These are phyloP conservation scores for Hoplodrina ambigua DNA, from an alignment of 2,888 invertebrate species.

Conservation along the genomic window DNA sequence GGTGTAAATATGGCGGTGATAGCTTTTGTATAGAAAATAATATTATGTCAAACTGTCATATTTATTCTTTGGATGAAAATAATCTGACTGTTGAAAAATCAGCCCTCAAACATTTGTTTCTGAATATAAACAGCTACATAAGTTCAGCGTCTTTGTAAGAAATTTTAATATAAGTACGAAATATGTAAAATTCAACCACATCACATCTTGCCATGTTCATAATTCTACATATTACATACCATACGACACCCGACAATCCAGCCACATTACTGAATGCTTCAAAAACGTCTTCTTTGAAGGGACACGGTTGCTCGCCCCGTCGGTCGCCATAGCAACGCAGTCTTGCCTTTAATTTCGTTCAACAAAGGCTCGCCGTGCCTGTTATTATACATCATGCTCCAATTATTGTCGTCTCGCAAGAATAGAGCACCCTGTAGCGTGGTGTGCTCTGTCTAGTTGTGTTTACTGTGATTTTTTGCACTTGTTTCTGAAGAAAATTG, in stretches of 20 bases:
- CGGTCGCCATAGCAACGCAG: constrained; percentile 70
- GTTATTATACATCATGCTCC: constrained; percentile 80
- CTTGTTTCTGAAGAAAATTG: background rate
- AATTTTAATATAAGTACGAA: background rate
- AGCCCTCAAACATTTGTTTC: too few species aligned
- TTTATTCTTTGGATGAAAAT: too few species aligned
- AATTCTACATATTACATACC: background rate
- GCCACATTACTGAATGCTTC: constrained; percentile 22
- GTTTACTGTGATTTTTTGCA: constrained; percentile 34
- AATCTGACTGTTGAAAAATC: too few species aligned
- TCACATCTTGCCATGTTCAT: background rate
- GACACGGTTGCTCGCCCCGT: constrained; percentile 52
- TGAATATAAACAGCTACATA: too few species aligned
- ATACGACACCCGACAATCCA: constrained; percentile 7
- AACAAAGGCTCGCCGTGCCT: constrained; percentile 73
- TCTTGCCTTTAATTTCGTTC: constrained; percentile 77
- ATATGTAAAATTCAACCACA: background rate
- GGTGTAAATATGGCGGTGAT: too few species aligned
- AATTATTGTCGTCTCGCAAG: constrained; percentile 77
- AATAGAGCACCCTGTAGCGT: constrained; percentile 66
- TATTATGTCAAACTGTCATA: too few species aligned
- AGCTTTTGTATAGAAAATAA: too few species aligned
- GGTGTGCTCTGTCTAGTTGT: constrained; percentile 25
- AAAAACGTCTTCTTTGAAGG: constrained; percentile 43
- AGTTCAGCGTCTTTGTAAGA: too few species aligned